Evolutionary conservation across 1,140 invertebrate species (phyloP).

Genomic region (Physella acuta): DNA sequence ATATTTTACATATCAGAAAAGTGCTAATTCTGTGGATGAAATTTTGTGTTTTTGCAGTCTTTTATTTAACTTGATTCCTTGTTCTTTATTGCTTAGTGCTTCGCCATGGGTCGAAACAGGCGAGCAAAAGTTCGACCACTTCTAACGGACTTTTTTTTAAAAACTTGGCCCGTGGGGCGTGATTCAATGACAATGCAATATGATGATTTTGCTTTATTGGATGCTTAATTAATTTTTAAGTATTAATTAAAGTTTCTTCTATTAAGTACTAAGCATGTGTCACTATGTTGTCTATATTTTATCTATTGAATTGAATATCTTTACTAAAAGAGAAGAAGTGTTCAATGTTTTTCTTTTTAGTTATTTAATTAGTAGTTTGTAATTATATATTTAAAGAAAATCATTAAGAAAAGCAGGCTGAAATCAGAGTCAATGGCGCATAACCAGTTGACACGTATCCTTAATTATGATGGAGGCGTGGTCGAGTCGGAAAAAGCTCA

Average conservation of each 20-base stretch:
- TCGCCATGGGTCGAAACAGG: background rate
- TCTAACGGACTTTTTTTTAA: too few species aligned
- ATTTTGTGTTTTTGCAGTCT: slow-evolving; percentile 3
- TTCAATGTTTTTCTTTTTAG: too few species aligned
- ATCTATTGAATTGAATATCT: background rate
- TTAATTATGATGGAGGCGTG: too few species aligned
- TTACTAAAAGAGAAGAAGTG: background rate
- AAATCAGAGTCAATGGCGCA: too few species aligned
- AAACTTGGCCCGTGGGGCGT: background rate
- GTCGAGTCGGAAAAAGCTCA: too few species aligned
- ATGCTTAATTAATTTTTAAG: background rate
- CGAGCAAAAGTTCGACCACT: too few species aligned
- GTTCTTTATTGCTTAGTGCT: background rate
- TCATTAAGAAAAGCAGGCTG: too few species aligned
- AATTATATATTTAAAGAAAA: too few species aligned
- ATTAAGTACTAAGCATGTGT: background rate
- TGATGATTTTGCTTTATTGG: background rate
- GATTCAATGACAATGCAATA: background rate
- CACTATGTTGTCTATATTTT: background rate
- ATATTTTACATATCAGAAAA: background rate
- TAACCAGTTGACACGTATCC: too few species aligned
- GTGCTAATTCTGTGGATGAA: background rate
- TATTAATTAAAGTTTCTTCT: background rate
- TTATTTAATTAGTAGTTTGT: too few species aligned
- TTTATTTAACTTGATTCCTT: background rate